phyloP scores from a whole-genome alignment of 2,113 vertebrate genomes.

The Pyxicephalus adspersus region DNA sequence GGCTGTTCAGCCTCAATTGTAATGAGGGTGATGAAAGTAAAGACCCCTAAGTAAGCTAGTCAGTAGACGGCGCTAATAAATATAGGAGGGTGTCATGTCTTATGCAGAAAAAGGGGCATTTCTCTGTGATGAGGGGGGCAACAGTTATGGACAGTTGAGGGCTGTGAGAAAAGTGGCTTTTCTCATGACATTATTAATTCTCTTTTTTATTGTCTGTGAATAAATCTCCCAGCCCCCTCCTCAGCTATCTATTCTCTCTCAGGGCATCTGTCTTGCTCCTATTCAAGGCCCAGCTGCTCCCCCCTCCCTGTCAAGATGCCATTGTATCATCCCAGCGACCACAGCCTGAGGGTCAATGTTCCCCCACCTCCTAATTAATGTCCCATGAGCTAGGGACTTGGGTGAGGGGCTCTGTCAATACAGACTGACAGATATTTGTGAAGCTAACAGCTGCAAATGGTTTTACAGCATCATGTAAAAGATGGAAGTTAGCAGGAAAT shows the following conservation, averaged over 20 bases:
- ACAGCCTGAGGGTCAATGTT: slow-evolving; percentile 31
- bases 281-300: slow-evolving; percentile 47
- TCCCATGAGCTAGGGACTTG: slow-evolving; percentile 24
- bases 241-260: slow-evolving; percentile 32
- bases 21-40: neutral
- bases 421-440: slow-evolving; percentile 9
- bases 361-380: slow-evolving; percentile 38
- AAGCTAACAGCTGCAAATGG: slow-evolving; percentile 24
- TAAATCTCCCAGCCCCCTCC: slow-evolving; percentile 36
- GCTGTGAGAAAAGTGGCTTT: slow-evolving; percentile 50
- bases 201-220: slow-evolving; percentile 47
- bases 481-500: too few relatives aligned
- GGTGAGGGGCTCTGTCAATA: neutral
- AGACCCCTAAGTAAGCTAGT: slow-evolving; percentile 14
- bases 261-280: slow-evolving; percentile 49
- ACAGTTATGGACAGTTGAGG: slow-evolving; percentile 26
- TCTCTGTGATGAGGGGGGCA: slow-evolving; percentile 8
- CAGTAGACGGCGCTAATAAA: neutral
- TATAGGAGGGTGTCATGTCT: neutral
- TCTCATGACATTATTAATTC: slow-evolving; percentile 52
- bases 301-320: slow-evolving; percentile 42
- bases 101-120: neutral
- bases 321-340: slow-evolving; percentile 45
- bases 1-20: neutral
- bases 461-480: neutral